phyloP scores from a whole-genome alignment of 2,888 invertebrate species.

The Ichneumon xanthorius region DNA sequence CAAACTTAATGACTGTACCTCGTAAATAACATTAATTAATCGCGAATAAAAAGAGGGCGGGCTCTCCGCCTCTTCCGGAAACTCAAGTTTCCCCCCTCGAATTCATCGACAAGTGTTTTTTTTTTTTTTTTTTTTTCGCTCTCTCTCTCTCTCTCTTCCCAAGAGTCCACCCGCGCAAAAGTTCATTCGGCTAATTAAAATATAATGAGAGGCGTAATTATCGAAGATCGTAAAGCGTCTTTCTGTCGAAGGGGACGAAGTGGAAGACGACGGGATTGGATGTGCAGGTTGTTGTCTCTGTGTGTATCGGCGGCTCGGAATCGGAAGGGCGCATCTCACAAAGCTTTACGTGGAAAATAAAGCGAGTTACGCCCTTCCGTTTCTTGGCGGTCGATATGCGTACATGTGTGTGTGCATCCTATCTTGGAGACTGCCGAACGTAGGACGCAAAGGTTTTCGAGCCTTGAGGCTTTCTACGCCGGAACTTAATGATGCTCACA shows the following conservation, averaged over 20 bases:
- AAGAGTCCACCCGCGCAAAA: slow-evolving; percentile 58
- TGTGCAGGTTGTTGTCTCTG: slow-evolving; percentile 24
- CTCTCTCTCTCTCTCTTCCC: not conserved
- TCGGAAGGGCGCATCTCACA: too few relatives aligned
- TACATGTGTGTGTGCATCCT: not conserved
- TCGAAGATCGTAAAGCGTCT: slow-evolving; percentile 78
- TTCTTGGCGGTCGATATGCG: not conserved
- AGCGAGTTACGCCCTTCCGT: too few relatives aligned
- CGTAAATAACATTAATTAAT: slow-evolving; percentile 81
- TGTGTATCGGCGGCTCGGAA: not conserved
- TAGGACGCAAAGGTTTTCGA: slow-evolving; percentile 20
- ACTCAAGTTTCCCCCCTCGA: slow-evolving; percentile 17
- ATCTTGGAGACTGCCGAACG: slow-evolving; percentile 34
- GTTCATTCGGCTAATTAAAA: slow-evolving; percentile 80
- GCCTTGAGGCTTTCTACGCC: slow-evolving; percentile 33
- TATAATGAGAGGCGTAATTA: slow-evolving; percentile 83
- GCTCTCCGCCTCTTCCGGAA: not conserved
- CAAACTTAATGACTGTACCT: slow-evolving; percentile 80
- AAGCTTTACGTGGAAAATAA: too few relatives aligned
- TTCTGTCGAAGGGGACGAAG: slow-evolving; percentile 61
- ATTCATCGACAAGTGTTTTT: not conserved
- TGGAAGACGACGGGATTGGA: slow-evolving; percentile 20
- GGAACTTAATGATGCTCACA: slow-evolving; percentile 4
- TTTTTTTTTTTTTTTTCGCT: not conserved
- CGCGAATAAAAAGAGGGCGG: slow-evolving; percentile 72